Evolutionary conservation across 1,140 invertebrate species (phyloP).

Genomic region (Anastatus disparis): DNA sequence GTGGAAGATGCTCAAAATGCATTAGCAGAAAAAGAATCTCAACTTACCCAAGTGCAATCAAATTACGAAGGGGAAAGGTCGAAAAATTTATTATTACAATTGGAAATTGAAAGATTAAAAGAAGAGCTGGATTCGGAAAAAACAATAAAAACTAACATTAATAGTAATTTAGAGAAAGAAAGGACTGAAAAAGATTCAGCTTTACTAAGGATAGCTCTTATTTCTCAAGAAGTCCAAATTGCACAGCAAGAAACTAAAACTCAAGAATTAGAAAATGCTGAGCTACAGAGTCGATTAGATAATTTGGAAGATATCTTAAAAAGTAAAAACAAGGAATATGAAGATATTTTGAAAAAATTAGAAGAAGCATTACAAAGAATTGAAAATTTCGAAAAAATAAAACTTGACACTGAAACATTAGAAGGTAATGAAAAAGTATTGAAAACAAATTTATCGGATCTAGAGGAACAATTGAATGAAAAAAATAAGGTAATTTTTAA

Average conservation of each 20-base stretch:
- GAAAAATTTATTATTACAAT: slow-evolving; percentile 55
- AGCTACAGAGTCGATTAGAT: slow-evolving; percentile 59
- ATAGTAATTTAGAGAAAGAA: slow-evolving; percentile 65
- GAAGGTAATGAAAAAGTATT: slow-evolving; percentile 70
- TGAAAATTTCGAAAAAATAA: slow-evolving; percentile 64
- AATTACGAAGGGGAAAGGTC: slow-evolving; percentile 54
- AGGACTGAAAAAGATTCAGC: slow-evolving; percentile 80
- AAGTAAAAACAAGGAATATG: slow-evolving; percentile 66
- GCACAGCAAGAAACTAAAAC: slow-evolving; percentile 76
- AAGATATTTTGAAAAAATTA: slow-evolving; percentile 63
- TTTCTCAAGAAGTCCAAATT: slow-evolving; percentile 83
- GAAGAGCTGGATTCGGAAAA: slow-evolving; percentile 57
- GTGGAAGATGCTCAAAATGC: slow-evolving; percentile 57
- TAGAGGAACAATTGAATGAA: slow-evolving; percentile 81
- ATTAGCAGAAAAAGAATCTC: slow-evolving; percentile 46
- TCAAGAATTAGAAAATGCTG: slow-evolving; percentile 69
- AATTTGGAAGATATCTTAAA: slow-evolving; percentile 54
- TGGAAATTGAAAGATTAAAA: slow-evolving; percentile 53
- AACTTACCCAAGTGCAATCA: slow-evolving; percentile 53
- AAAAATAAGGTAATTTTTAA: slow-evolving; percentile 61
- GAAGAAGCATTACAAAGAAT: slow-evolving; percentile 65
- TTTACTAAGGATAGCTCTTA: slow-evolving; percentile 82
- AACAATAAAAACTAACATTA: slow-evolving; percentile 49
- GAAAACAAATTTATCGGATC: slow-evolving; percentile 71
- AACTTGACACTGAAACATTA: slow-evolving; percentile 59